A percentile compares a stretch with the other conserved stretches of the same genome.
These are phyloP conservation scores for Akabosia matsudoensis DNA, from an alignment of 1,140 invertebrate genomes.

Conservation along the genomic window DNA sequence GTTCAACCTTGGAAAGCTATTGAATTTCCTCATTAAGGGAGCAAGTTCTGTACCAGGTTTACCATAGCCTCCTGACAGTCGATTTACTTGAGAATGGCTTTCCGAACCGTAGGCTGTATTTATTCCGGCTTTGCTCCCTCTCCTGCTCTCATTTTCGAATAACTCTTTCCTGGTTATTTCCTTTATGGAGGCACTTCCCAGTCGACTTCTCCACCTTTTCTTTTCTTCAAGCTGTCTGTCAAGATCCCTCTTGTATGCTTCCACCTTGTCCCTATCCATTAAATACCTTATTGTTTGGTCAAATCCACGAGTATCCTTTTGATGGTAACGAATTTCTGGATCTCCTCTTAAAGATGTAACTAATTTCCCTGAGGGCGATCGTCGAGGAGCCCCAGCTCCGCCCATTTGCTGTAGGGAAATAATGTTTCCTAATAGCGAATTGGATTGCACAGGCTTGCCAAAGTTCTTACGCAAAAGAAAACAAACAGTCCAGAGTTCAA, in stretches of 20 bases:
- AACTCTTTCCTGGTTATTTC: conserved; percentile 6
- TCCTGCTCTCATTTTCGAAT: background rate
- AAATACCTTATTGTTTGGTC: conserved; percentile 19
- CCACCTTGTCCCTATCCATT: conserved; percentile 1
- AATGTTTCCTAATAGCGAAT: background rate
- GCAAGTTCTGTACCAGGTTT: conserved; percentile 9
- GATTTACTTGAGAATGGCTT: too few species aligned
- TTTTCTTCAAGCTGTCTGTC: conserved; percentile 11
- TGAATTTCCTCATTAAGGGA: conserved; percentile 17
- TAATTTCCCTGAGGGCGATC: conserved; percentile 3
- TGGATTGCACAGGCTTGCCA: background rate
- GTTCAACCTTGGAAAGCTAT: conserved; percentile 15
- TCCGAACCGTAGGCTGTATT: too few species aligned
- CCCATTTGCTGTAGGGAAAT: conserved; percentile 12
- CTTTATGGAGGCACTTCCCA: conserved; percentile 8
- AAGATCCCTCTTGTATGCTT: background rate
- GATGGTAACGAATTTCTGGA: conserved; percentile 23
- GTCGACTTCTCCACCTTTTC: background rate
- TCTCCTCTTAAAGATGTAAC: background rate
- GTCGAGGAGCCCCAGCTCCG: conserved; percentile 21
- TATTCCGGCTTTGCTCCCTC: background rate
- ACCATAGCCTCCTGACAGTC: background rate
- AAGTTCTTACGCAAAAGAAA: background rate
- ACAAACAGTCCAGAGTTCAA: background rate
- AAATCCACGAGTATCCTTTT: conserved; percentile 25